Percentiles rank a stretch among this genome's conserved stretches.
These are phyloP conservation scores for Psilopogon haemacephalus DNA, from an alignment of 2,113 vertebrate species.

Conservation along the genomic window DNA sequence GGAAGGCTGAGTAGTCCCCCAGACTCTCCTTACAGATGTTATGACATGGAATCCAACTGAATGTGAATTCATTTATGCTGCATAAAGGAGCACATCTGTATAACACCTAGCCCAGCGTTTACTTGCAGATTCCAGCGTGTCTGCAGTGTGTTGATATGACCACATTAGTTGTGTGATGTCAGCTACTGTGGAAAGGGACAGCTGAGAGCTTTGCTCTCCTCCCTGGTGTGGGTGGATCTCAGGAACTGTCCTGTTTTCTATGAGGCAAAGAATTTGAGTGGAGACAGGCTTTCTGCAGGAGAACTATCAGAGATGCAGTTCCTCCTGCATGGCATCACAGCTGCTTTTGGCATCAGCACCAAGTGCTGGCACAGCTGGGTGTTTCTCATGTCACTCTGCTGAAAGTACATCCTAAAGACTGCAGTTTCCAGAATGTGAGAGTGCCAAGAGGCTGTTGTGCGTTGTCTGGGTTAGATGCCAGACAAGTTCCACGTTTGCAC, in stretches of 20 bases:
- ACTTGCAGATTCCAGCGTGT: background rate
- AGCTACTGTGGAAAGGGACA: background rate
- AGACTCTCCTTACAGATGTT: background rate
- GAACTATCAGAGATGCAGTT: background rate
- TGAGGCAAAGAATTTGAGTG: background rate
- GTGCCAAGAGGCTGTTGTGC: background rate
- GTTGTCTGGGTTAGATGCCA: background rate
- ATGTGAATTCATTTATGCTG: background rate
- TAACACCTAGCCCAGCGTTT: accelerated
- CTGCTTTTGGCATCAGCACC: background rate
- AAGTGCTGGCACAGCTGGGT: background rate
- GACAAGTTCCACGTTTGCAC: background rate
- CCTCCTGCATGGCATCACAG: accelerated
- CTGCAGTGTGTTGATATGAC: accelerated
- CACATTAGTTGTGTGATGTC: accelerated
- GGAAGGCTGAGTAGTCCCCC: background rate
- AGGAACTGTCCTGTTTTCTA: background rate
- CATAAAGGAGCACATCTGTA: accelerated
- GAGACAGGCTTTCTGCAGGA: background rate
- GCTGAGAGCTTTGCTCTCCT: background rate
- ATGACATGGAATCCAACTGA: background rate
- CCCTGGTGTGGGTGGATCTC: background rate
- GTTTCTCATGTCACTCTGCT: background rate
- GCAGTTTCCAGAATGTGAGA: background rate
- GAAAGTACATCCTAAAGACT: background rate